A percentile compares a stretch with the other conserved stretches of the same genome.
Conservation (phyloP, 2,888 invertebrate species). For the Pristionchus fissidentatus region DNA sequence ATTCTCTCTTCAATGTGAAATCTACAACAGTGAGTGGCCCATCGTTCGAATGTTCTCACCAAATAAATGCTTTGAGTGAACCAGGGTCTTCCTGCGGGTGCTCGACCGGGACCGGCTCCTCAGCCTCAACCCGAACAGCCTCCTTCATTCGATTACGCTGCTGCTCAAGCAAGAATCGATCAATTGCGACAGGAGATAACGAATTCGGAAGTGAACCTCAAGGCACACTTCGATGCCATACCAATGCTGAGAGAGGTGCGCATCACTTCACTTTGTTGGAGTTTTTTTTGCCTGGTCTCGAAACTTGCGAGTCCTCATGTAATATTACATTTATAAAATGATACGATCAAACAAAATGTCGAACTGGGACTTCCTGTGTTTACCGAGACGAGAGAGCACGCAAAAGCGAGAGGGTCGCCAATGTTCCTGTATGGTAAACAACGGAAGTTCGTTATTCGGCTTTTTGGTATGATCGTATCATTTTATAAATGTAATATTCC, state of each 20-base stretch:
- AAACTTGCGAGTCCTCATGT: no score
- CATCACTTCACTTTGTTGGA: neutral
- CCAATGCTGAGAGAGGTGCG: constrained; percentile 86
- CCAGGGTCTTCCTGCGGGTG: neutral
- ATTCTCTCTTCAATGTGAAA: constrained; percentile 45
- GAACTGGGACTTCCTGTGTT: no score
- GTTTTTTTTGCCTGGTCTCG: no score
- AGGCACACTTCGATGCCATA: constrained; percentile 91
- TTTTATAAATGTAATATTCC: no score
- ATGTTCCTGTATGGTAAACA: no score
- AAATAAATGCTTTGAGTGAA: neutral
- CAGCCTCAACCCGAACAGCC: constrained; percentile 15
- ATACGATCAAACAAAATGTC: no score
- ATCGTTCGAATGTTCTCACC: neutral
- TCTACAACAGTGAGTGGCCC: constrained; percentile 35
- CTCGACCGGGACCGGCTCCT: neutral
- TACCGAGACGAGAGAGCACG: no score
- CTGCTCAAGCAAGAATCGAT: constrained; percentile 44
- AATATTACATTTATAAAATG: no score
- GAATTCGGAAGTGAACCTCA: constrained; percentile 94
- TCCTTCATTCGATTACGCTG: constrained; percentile 29
- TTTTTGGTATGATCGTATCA: no score
- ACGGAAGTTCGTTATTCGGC: no score
- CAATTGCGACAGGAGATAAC: constrained; percentile 82
- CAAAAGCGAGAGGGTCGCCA: no score